Evolutionary conservation across 2,797 vertebrate species (phyloP), one percentile per base, ranked within the genome.

Genomic region (Tauraco hartlaubi): DNA sequence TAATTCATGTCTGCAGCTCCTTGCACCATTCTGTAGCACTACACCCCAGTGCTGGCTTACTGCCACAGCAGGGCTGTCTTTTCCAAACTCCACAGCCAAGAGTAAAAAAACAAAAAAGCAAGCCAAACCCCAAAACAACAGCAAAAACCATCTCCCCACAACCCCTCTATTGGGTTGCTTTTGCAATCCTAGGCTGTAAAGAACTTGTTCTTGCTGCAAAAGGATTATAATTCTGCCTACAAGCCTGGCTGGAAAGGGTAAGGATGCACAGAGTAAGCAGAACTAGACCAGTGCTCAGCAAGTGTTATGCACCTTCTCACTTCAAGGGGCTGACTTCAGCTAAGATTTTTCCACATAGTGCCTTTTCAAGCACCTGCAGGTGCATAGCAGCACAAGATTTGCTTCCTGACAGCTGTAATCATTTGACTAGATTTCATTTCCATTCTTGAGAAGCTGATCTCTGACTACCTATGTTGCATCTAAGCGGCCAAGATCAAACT

Each of bases 1-100:
- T 76, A 87, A 93, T 75, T 91, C 89, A 62, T 64, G 66, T 72
- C 84, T 82, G 86, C 84, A 78, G 86, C 74, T 82, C 84, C 79
- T n/a, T 39, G 83, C 88, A 86, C 51, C 80, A 72, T 51, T 64
- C 80, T 74, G 86, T 49, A 58, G 76, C 28, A 55, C 67, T 76
- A 48, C n/a, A 76, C 21, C 74, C 80, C 51, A 69, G 48, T 2
- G 2, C 51, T 87, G 91, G 91, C 74, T 58, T 3, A 51, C 39
- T 39, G 92, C 67, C 71, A 4, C 77, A 58, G 62, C 66, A 54
- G 19, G 54, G 28, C 75, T 79, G 51, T 25, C 77, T 85, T 71
- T n/a, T 62, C 63, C 55, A 52, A 88, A 23, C 39, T 78, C 58
- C 67, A 51, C 9, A 58, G 86, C 18, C 63, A 86, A 71, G 12